Evolutionary conservation across 2,888 invertebrate species (phyloP), one percentile per base, ranked within the genome.

Genomic region (Dorcus parallelipipedus): DNA sequence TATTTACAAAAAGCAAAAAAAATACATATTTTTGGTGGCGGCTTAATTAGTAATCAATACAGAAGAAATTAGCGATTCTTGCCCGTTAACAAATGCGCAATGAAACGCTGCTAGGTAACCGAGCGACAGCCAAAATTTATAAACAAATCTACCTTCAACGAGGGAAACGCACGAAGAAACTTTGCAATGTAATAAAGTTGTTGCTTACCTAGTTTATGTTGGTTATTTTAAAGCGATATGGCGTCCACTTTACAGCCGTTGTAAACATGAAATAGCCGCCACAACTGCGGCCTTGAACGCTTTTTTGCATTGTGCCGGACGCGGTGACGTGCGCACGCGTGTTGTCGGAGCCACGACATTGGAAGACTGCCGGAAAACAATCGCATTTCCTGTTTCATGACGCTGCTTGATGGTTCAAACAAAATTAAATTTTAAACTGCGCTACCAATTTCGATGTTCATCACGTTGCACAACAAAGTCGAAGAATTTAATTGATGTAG

Each of bases 211-310:
- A 60, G 56, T 56, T 62, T 49, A 42, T 42, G 38, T 49, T 51
- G 38, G 23, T 38, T 39, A 26, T 49, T 63, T 65, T 65, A 59
- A 65, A 63, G 54, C 61, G 65, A 54, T 54, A 61, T 54, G 47
- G 54, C 54, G 48, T 61, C 66, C 67, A 65, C 60, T 64, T 65
- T 41, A 63, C 52, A 50, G 56, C 56, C 20, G 52, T 17, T 49
- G 42, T 52, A 50, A 52, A 56, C 43, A 59, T 54, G 55, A 61
- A 59, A 60, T 43, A 49, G 39, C 59, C 60, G 58, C 59, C 54
- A 57, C 52, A 48, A 57, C 48, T 40, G 56, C 60, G 60, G 63
- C 56, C 60, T 54, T 56, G 42, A 52, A 43, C 33, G 59, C 45
- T 56, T 38, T 45, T 51, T 52, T 40, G 54, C 64, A 66, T 66